Evolutionary conservation across 2,797 vertebrate species (phyloP), one percentile per base, ranked within the genome.

Genomic region (Fundulus diaphanus): DNA sequence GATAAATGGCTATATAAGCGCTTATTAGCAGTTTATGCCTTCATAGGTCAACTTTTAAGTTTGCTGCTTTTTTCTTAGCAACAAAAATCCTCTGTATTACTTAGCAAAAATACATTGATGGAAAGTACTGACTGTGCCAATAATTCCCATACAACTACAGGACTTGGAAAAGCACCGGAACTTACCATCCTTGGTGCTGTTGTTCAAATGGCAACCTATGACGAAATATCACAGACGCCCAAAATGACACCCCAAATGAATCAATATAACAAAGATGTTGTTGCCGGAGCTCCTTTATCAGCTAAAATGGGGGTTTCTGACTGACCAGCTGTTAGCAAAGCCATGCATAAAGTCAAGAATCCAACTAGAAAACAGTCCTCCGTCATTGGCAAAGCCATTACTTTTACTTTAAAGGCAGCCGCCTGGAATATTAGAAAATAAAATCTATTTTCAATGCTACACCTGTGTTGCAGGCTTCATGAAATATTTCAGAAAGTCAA

Each of bases 401-500:
- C 22, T 13, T 40, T 65, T 18, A 42, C 22, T 65, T 22, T 40
- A 42, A 42, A 42, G 37, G 24, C 35, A 65, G 35, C 11, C 4
- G 20, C 9, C 29, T 63, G 59, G 33, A 63, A 63, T 24, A 65
- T 37, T 63, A 13, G 22, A 35, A 61, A 3, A 46, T 12, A 15
- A 66, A 16, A 42, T 42, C 3, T 66, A 1, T 44, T 35, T 51
- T 33, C 5, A 12, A 33, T 51, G 67, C 2, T 69, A 18, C 31
- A 52, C 33, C 49, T 52, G 33, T 37, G 27, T n/a, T 70, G 13
- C 48, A 70, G 20, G 3, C 54, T 37, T 52, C 24, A 35, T 54
- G 31, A 70, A 52, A 70, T 70, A 35, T n/a, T 70, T 52, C 68
- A 37, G 20, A 15, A 16, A 70, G 24, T 70, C 49, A 52, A 37